phyloP scores from a whole-genome alignment of 2,888 invertebrate genomes.

The Aphidius colemani region DNA sequence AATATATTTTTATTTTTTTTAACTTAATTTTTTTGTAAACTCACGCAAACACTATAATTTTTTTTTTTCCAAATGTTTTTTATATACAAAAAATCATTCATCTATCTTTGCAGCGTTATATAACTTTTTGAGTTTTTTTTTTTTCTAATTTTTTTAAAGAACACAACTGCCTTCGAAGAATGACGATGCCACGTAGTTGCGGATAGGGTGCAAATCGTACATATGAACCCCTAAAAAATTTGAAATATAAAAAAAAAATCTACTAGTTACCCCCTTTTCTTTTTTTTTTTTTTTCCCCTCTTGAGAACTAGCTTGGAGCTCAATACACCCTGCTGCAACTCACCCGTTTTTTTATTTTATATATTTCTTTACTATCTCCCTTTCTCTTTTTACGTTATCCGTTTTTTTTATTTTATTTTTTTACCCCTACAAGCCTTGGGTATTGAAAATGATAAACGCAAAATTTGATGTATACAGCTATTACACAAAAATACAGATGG shows the following conservation, averaged over 20 bases:
- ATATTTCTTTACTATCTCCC: too few species aligned
- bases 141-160: background rate
- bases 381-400: too few species aligned
- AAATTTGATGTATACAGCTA: too few species aligned
- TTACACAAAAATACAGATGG: too few species aligned
- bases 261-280: conserved; percentile 29
- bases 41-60: background rate
- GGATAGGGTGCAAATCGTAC: conserved; percentile 15
- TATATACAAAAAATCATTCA: background rate
- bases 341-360: too few species aligned
- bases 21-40: background rate
- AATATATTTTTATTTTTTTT: background rate
- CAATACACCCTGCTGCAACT: conserved; percentile 1
- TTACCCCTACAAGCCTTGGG: conserved; percentile 18
- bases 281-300: conserved; percentile 2
- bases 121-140: background rate
- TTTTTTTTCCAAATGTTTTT: background rate
- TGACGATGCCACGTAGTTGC: conserved; percentile 35
- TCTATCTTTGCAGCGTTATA: background rate
- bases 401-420: conserved; percentile 3
- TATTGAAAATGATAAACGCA: conserved; percentile 2
- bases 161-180: conserved; percentile 21
- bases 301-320: background rate
- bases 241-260: too few species aligned
- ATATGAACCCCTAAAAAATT: conserved; percentile 34